Base-by-base conservation (phyloP, 30 jellyfish, hydroid and myxozoan species). In the Hydra vulgaris region DNA sequence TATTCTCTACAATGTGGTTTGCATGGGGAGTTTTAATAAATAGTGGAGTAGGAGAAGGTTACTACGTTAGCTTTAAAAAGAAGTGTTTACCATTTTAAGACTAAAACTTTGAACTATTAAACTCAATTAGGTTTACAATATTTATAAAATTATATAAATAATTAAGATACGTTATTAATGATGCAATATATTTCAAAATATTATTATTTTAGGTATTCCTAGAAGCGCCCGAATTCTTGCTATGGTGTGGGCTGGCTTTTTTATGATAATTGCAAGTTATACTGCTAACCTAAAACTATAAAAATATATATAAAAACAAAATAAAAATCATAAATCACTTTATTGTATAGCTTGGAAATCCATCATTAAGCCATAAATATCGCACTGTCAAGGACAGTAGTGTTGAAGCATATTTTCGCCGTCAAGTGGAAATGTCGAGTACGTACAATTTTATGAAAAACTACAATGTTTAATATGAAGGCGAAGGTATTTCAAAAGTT, bases 31-130 rank as follows among this genome's bases (percentile, higher is more conserved):
- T 89, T 15, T 80, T 89, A 15, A 79, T 89, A 17, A 89, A 89
- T 93, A 89, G 97, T 71, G 97, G 97, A 18, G 86, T 89, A 52
- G 97, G 97, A 70, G 97, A 89, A 85, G 97, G 97, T 89, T 74
- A n/a, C n/a, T n/a, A n/a, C n/a, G n/a, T n/a, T n/a, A n/a, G n/a
- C n/a, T n/a, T n/a, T n/a, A n/a, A n/a, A n/a, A n/a, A n/a, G n/a
- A n/a, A n/a, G n/a, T n/a, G n/a, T n/a, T n/a, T n/a, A n/a, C n/a
- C n/a, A n/a, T n/a, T n/a, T n/a, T n/a, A n/a, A n/a, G n/a, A n/a
- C n/a, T n/a, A n/a, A n/a, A n/a, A n/a, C n/a, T n/a, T n/a, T n/a
- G n/a, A n/a, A n/a, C n/a, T n/a, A n/a, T 40, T 40, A 40, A 3
- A 40, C 61, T 40, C 61, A 12, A 40, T 40, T 5, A 40, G 61